Evolutionary conservation across 2,888 invertebrate genomes (phyloP), one percentile per base, ranked within the genome.

Genomic region (Drosophila picticornis): DNA sequence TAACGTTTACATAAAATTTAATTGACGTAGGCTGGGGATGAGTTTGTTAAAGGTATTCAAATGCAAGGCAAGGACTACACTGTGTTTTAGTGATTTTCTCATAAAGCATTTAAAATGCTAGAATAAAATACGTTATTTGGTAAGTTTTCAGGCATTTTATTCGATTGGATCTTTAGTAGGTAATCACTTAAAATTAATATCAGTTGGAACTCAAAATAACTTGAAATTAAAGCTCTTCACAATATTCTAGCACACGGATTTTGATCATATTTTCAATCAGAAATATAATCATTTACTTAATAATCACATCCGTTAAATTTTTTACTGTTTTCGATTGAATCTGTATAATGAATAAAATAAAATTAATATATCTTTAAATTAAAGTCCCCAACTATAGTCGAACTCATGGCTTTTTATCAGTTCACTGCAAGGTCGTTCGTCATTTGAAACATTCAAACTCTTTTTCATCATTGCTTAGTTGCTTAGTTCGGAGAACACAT

Each of bases 401-500:
- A 46, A 22, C 1, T 22, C 1, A 4, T 16, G 0, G 0, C 7
- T 4, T 25, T 25, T 16, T 4, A 7, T 25, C 7, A 16, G 7
- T 25, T 46, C 22, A 46, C 7, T 40, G 11, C n/a, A 11, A 4
- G 4, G 38, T 38, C 9, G 4, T 4, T 27, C 2, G n/a, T 5
- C 6, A 10, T 50, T 16, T 10, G n/a, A 11, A 58, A 58, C 46
- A 53, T 66, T 32, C 2, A 43, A 62, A 32, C 29, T 29, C 43
- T 43, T 46, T 7, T 58, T 19, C 43, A 11, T 19, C 46, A 40
- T 57, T 65, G 58, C 56, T 71, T 62, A 72, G 75, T 68, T 79
- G 56, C 48, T 62, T 65, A 62, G 59, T 56, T 38, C 6, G 64
- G 25, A 36, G 31, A 31, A 29, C 53, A 51, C 36, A 80, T 76